Conservation (phyloP, 1,140 invertebrate genomes). For the Papilio xuthus region DNA sequence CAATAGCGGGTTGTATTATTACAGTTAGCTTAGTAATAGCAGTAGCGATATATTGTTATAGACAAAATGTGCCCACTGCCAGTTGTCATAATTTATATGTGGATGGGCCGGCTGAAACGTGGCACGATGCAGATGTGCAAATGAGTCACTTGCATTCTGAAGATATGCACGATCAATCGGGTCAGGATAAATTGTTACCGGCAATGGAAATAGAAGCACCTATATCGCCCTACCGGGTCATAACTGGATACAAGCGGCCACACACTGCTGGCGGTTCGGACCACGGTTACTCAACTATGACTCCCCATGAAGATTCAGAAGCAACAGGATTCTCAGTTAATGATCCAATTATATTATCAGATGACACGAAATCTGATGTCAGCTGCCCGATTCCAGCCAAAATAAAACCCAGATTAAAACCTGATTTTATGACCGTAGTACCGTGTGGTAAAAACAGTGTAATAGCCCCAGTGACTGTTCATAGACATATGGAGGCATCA, state of each 20-base stretch:
- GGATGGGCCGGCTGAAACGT: conserved; percentile 78
- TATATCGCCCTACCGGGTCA: conserved; percentile 93
- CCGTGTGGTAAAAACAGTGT: conserved; percentile 85
- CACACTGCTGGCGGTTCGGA: conserved; percentile 93
- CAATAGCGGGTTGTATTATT: conserved; percentile 84
- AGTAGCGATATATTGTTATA: conserved; percentile 85
- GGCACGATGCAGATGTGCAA: conserved; percentile 77
- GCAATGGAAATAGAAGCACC: conserved; percentile 84
- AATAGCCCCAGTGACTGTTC: conserved; percentile 93
- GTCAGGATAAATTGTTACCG: conserved; percentile 84
- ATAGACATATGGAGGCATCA: conserved; percentile 89
- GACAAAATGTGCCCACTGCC: conserved; percentile 83
- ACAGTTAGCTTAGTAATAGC: conserved; percentile 84
- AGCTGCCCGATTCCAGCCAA: conserved; percentile 84
- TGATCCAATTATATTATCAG: conserved; percentile 83
- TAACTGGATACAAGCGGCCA: conserved; percentile 90
- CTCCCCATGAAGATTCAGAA: conserved; percentile 93
- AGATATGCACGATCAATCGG: conserved; percentile 76
- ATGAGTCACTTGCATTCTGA: conserved; percentile 76
- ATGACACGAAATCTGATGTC: conserved; percentile 84
- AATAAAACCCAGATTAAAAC: conserved; percentile 80
- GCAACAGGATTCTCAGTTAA: conserved; percentile 88
- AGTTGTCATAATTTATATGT: conserved; percentile 81
- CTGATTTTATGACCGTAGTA: conserved; percentile 75
- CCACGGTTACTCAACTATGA: conserved; percentile 98